phyloP scores from a whole-genome alignment of 2,888 invertebrate genomes.

The Drosophila nigricruria region DNA sequence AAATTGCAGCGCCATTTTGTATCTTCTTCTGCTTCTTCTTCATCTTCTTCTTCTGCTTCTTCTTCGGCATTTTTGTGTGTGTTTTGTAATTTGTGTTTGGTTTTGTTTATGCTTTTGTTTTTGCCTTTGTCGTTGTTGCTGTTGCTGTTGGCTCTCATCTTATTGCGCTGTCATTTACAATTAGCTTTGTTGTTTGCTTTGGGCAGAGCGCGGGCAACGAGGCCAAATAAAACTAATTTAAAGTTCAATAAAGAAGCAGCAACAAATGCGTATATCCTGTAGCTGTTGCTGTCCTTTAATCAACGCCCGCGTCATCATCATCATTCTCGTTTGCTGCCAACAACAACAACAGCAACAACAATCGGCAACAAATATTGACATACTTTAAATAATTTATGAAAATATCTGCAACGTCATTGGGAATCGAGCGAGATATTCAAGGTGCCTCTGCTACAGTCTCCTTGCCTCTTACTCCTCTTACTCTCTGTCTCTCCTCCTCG shows the following conservation, averaged over 20 bases:
- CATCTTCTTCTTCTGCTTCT: conserved; percentile 16
- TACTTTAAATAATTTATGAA: conserved; percentile 73
- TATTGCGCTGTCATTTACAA: conserved; percentile 56
- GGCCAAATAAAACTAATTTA: conserved; percentile 76
- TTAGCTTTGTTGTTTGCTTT: conserved; percentile 55
- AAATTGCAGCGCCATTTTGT: conserved; percentile 58
- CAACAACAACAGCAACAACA: conserved; percentile 33
- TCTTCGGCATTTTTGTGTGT: conserved; percentile 7
- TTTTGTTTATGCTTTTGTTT: conserved; percentile 21
- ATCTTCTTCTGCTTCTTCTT: too few species aligned
- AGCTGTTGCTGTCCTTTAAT: conserved; percentile 52
- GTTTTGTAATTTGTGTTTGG: conserved; percentile 12
- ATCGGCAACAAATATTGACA: conserved; percentile 65
- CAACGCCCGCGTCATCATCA: conserved; percentile 36
- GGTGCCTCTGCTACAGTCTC: conserved; percentile 12
- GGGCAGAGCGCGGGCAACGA: conserved; percentile 12
- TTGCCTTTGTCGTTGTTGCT: conserved; percentile 9
- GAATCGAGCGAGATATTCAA: conserved; percentile 37
- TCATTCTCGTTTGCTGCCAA: conserved; percentile 24
- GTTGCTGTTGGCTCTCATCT: conserved; percentile 21
- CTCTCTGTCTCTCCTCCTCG: neutral
- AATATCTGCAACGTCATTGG: conserved; percentile 39
- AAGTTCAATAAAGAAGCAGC: conserved; percentile 72
- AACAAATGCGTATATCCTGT: conserved; percentile 38
- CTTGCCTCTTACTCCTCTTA: neutral